Percentiles rank a stretch among this genome's conserved stretches.
These are phyloP conservation scores for Epinotia nisella DNA, from an alignment of 2,888 invertebrate species.

Conservation along the genomic window DNA sequence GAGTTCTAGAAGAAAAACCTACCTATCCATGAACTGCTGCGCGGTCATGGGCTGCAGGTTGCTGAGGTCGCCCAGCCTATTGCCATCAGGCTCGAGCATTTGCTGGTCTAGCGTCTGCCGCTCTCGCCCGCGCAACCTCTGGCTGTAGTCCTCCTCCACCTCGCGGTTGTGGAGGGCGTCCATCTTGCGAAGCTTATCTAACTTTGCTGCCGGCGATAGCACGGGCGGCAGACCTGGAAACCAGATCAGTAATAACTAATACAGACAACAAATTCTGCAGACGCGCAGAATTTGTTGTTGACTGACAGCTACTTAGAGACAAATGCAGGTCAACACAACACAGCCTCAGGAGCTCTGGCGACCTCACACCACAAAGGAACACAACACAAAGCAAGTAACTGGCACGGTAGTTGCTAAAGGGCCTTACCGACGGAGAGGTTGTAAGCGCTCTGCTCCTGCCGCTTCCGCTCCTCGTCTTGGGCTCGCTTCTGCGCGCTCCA, in stretches of 20 bases:
- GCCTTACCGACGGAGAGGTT: constrained; percentile 67
- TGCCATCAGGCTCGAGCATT: constrained; percentile 45
- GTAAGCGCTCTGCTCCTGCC: constrained; percentile 62
- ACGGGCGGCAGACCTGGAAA: constrained; percentile 75
- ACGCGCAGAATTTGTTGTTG: too few relatives aligned
- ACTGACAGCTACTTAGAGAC: too few relatives aligned
- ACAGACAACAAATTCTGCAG: too few relatives aligned
- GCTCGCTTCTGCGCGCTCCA: constrained; percentile 63
- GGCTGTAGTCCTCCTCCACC: constrained; percentile 54
- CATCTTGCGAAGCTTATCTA: constrained; percentile 82
- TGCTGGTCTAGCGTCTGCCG: constrained; percentile 52
- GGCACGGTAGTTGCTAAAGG: not conserved
- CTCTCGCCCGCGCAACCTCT: constrained; percentile 54
- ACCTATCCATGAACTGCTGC: constrained; percentile 45
- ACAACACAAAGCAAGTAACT: too few relatives aligned
- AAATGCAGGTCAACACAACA: too few relatives aligned
- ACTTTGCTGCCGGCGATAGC: constrained; percentile 63
- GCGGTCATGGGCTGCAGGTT: constrained; percentile 71
- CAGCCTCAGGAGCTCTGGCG: too few relatives aligned
- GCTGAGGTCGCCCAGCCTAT: constrained; percentile 50
- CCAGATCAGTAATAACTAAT: too few relatives aligned
- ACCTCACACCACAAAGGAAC: too few relatives aligned
- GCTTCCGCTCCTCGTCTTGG: constrained; percentile 61
- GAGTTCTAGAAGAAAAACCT: constrained; percentile 59
- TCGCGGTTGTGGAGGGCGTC: constrained; percentile 69